phyloP scores from a whole-genome alignment of 2,888 invertebrate genomes.

The Rhagium mordax region DNA sequence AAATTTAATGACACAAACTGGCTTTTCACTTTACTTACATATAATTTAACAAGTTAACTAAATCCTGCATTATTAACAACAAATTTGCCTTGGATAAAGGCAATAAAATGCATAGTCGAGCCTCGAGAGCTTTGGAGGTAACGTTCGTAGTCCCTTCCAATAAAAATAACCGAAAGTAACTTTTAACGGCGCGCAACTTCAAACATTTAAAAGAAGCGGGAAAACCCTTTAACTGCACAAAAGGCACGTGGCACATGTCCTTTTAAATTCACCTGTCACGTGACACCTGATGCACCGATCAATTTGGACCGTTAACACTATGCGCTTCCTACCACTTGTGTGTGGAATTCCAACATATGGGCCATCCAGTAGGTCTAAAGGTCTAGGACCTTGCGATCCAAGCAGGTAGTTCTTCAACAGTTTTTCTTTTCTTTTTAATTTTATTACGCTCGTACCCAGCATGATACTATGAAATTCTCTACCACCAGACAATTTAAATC shows the following conservation, averaged over 20 bases:
- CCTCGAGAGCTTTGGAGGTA: too few species aligned
- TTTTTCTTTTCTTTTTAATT: slow-evolving; percentile 32
- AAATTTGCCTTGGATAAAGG: too few species aligned
- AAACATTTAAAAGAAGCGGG: slow-evolving; percentile 38
- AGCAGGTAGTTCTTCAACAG: slow-evolving; percentile 37
- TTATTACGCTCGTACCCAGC: neutral
- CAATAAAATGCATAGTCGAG: too few species aligned
- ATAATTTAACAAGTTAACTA: too few species aligned
- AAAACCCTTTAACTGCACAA: slow-evolving; percentile 44
- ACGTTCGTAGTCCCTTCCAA: neutral
- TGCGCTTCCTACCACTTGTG: slow-evolving; percentile 46
- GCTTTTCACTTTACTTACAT: too few species aligned
- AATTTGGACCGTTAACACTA: slow-evolving; percentile 58
- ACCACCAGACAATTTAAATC: neutral
- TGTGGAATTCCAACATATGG: slow-evolving; percentile 51
- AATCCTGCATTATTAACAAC: too few species aligned
- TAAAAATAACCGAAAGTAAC: slow-evolving; percentile 1
- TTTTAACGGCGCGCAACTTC: neutral
- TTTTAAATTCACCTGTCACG: slow-evolving; percentile 64
- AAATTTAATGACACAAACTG: too few species aligned
- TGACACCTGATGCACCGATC: slow-evolving; percentile 62
- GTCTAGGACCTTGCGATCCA: slow-evolving; percentile 37
- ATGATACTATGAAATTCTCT: neutral
- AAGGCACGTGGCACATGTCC: slow-evolving; percentile 59
- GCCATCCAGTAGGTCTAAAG: slow-evolving; percentile 46